These are phyloP conservation scores for Ophion ventricosus DNA, from an alignment of 2,888 invertebrate genomes.

Conservation along the genomic window DNA sequence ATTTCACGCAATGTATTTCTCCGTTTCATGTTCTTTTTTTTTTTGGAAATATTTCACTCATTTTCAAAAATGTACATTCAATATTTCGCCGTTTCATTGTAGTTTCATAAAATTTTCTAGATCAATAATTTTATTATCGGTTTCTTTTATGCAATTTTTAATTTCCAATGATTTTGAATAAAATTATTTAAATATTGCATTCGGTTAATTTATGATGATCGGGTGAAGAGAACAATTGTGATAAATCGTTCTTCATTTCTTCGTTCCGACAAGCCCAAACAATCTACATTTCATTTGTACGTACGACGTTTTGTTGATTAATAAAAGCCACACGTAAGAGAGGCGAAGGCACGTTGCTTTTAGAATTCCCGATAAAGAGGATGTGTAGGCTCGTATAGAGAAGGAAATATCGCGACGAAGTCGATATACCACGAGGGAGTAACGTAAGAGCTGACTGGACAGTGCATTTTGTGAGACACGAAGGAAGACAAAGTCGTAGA, in stretches of 20 bases:
- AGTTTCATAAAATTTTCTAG: too few species aligned
- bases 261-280: neutral
- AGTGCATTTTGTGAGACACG: constrained; percentile 43
- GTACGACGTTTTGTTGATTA: neutral
- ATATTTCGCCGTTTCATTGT: neutral
- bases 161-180: too few species aligned
- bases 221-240: neutral
- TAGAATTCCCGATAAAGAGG: constrained; percentile 18
- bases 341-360: neutral
- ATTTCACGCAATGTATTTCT: neutral
- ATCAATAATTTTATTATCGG: too few species aligned
- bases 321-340: neutral
- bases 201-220: neutral
- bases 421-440: constrained; percentile 50
- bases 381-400: constrained; percentile 8
- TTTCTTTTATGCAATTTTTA: too few species aligned
- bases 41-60: neutral
- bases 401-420: constrained; percentile 36
- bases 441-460: constrained; percentile 28
- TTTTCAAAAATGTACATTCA: too few species aligned
- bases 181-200: neutral
- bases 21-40: neutral
- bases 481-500: constrained; percentile 51
- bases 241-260: neutral
- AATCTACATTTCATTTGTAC: neutral